phyloP scores from a whole-genome alignment of 2,113 vertebrate species.

The Leptobrachium leishanense region DNA sequence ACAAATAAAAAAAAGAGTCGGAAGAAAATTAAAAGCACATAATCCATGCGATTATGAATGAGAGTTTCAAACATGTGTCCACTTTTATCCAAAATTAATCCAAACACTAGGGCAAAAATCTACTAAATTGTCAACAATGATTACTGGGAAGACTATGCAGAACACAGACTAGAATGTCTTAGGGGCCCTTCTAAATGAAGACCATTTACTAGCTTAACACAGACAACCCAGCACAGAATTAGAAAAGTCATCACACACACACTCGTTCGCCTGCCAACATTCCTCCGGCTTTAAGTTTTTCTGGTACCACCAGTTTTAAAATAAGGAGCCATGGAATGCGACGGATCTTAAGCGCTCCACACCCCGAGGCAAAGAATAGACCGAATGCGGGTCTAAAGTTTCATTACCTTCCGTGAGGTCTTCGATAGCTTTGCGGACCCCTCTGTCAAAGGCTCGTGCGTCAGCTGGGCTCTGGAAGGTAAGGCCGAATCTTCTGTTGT shows the following conservation, averaged over 20 bases:
- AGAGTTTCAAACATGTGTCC: too few species aligned
- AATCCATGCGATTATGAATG: too few species aligned
- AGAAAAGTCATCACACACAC: neutral
- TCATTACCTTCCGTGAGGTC: conserved; percentile 93
- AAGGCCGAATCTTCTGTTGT: conserved; percentile 91
- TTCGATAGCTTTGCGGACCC: conserved; percentile 95
- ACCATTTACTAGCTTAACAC: neutral
- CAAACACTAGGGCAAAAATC: too few species aligned
- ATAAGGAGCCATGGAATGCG: conserved; percentile 19
- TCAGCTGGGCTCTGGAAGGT: conserved; percentile 97
- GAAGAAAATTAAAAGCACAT: too few species aligned
- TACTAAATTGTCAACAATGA: too few species aligned
- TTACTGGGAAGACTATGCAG: neutral
- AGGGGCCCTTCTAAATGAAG: neutral
- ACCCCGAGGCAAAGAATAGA: conserved; percentile 7
- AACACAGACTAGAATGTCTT: neutral
- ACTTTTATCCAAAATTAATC: too few species aligned
- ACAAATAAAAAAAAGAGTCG: too few species aligned
- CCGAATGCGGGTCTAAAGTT: neutral
- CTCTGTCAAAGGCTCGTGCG: conserved; percentile 94
- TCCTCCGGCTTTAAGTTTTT: conserved; percentile 19
- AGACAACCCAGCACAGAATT: neutral
- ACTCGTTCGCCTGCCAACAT: conserved; percentile 12
- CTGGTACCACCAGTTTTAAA: conserved; percentile 14
- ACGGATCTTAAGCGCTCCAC: neutral